phyloP scores from a whole-genome alignment of 2,113 vertebrate species.

The Galemys pyrenaicus region DNA sequence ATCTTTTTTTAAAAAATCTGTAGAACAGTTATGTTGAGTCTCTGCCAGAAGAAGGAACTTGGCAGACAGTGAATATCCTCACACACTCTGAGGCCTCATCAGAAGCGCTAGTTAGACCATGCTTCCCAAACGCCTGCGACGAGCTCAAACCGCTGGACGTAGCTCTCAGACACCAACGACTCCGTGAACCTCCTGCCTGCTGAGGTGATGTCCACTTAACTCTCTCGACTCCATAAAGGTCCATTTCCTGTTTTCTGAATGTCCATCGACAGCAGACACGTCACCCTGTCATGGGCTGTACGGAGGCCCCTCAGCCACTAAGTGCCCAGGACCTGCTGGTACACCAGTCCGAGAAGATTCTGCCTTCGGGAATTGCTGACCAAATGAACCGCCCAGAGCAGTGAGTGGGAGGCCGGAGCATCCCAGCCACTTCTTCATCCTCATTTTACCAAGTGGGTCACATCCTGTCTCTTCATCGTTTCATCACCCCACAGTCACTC shows the following conservation, averaged over 20 bases:
- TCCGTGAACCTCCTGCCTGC: neutral
- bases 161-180: neutral
- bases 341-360: neutral
- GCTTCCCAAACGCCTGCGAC: neutral
- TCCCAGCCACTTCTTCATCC: neutral
- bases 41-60: too few relatives aligned
- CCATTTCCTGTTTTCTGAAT: neutral
- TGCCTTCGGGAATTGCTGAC: neutral
- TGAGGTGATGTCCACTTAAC: neutral
- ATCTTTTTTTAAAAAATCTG: too few relatives aligned
- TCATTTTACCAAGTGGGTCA: neutral
- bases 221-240: neutral
- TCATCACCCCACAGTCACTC: constrained; percentile 1
- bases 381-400: neutral
- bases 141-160: neutral
- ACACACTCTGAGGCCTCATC: neutral
- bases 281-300: neutral
- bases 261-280: neutral
- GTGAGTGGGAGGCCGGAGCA: neutral
- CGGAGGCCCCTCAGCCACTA: neutral
- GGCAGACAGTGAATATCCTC: neutral
- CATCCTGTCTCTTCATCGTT: constrained; percentile 48
- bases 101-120: neutral
- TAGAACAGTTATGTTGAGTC: neutral
- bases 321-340: neutral